phyloP scores from a whole-genome alignment of 2,888 invertebrate genomes.

The Apodemia zela region DNA sequence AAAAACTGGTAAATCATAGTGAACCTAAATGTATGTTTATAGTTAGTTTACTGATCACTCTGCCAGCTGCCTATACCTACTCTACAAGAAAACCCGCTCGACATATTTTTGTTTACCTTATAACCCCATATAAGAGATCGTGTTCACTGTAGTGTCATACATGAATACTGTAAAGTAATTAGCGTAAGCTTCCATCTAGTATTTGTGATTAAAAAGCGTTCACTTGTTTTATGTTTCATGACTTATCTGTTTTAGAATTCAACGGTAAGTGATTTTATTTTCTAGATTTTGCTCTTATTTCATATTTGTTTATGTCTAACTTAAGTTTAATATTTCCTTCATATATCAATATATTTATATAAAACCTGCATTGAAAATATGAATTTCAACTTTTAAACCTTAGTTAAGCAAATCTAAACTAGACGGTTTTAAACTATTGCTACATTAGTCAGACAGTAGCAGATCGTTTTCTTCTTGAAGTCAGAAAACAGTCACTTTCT shows the following conservation, averaged over 20 bases:
- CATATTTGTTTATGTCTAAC: conserved; percentile 16
- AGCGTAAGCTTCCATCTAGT: conserved; percentile 62
- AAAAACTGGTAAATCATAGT: too few species aligned
- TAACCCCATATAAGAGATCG: conserved; percentile 6
- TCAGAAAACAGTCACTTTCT: too few species aligned
- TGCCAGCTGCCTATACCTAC: too few species aligned
- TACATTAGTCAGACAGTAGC: too few species aligned
- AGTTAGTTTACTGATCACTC: too few species aligned
- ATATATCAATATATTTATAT: background rate
- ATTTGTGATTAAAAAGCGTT: conserved; percentile 62
- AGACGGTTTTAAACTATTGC: too few species aligned
- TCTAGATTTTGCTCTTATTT: conserved; percentile 23
- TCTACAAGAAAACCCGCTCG: background rate
- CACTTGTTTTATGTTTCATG: conserved; percentile 58
- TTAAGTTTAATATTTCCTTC: conserved; percentile 10
- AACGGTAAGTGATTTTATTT: conserved; percentile 50
- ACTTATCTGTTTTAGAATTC: conserved; percentile 63
- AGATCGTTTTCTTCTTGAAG: too few species aligned
- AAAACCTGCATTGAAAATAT: background rate
- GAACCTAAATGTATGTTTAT: too few species aligned
- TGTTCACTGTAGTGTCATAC: conserved; percentile 25
- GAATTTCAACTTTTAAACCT: background rate
- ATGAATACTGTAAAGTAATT: conserved; percentile 31
- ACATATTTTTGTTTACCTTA: background rate
- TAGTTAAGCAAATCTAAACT: background rate